phyloP scores from a whole-genome alignment of 1,140 invertebrate species.

The Drosophila tristis region DNA sequence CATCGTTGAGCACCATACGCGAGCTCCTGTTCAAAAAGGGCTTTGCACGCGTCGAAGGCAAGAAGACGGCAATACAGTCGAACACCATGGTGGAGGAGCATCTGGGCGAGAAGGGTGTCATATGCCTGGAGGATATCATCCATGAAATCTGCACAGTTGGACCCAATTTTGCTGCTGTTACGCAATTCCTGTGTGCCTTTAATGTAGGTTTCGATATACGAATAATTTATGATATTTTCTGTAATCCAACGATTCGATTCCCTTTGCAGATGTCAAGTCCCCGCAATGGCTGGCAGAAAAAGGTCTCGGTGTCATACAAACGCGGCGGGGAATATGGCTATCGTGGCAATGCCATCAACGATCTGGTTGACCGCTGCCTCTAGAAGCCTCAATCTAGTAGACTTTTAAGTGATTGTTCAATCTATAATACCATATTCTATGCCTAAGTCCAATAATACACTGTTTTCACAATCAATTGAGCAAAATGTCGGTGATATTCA shows the following conservation, averaged over 20 bases:
- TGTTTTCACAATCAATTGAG: slow-evolving; percentile 8
- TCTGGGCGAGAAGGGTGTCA: slow-evolving; percentile 75
- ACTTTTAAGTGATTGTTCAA: slow-evolving; percentile 40
- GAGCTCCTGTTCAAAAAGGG: slow-evolving; percentile 83
- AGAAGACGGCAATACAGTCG: slow-evolving; percentile 81
- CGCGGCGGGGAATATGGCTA: slow-evolving; percentile 82
- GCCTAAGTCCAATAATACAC: slow-evolving; percentile 31
- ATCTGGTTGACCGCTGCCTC: slow-evolving; percentile 72
- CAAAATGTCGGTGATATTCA: slow-evolving; percentile 39
- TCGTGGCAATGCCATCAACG: slow-evolving; percentile 73
- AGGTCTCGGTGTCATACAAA: slow-evolving; percentile 74
- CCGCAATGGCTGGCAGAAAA: slow-evolving; percentile 79
- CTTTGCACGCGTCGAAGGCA: slow-evolving; percentile 70
- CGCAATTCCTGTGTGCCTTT: slow-evolving; percentile 70
- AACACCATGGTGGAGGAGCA: slow-evolving; percentile 79
- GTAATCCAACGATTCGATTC: not conserved
- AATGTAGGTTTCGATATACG: slow-evolving; percentile 34
- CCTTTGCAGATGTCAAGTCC: slow-evolving; percentile 71
- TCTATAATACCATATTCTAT: slow-evolving; percentile 40
- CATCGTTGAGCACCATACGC: slow-evolving; percentile 70
- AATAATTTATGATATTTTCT: too few species aligned
- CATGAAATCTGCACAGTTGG: slow-evolving; percentile 83
- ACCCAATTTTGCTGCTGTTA: slow-evolving; percentile 72
- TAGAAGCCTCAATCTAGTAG: slow-evolving; percentile 61
- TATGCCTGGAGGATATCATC: slow-evolving; percentile 83